phyloP scores from a whole-genome alignment of 2,797 vertebrate genomes.

The Sebastes kiyomatsui region DNA sequence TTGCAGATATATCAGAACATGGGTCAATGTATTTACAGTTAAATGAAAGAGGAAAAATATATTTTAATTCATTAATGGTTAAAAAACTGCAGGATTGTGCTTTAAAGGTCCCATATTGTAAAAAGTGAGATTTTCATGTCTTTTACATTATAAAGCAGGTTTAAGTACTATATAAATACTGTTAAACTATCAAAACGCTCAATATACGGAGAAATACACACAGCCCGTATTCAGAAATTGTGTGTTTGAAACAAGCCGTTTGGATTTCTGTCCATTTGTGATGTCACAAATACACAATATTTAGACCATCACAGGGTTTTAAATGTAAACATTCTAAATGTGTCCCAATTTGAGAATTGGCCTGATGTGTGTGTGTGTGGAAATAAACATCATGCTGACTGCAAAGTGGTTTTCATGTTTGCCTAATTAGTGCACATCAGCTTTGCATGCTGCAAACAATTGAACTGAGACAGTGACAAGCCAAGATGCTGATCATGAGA shows the following conservation, averaged over 20 bases:
- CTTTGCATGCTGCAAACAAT: conserved; percentile 42
- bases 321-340: no score
- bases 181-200: no score
- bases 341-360: conserved; percentile 61
- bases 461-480: conserved; percentile 32
- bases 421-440: conserved; percentile 65
- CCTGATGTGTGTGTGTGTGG: conserved; percentile 60
- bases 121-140: no score
- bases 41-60: neutral
- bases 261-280: no score
- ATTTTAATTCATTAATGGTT: neutral
- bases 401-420: conserved; percentile 67
- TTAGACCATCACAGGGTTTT: no score
- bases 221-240: no score
- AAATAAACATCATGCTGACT: conserved; percentile 58
- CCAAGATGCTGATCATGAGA: no score
- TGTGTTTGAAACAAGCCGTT: no score
- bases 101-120: neutral
- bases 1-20: neutral
- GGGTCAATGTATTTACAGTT: neutral
- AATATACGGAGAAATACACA: no score
- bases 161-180: no score
- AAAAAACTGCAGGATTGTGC: neutral
- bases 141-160: no score
- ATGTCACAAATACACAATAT: no score